A percentile compares a stretch with the other conserved stretches of the same genome.
phyloP scores from a whole-genome alignment of 2,113 vertebrate species.

The Sprattus sprattus region DNA sequence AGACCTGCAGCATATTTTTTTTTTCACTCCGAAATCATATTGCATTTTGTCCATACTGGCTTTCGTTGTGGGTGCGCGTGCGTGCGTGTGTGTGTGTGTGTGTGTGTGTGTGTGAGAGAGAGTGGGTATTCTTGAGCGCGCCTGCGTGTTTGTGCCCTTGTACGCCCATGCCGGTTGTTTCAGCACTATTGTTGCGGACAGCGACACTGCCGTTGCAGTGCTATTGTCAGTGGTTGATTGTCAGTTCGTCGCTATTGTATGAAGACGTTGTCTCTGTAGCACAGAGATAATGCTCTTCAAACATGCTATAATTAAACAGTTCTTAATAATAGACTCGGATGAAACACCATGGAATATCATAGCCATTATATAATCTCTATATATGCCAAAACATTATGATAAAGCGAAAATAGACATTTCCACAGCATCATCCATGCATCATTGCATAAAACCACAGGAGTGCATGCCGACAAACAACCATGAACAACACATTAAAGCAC shows the following conservation, averaged over 20 bases:
- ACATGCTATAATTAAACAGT: neutral
- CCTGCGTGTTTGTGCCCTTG: neutral
- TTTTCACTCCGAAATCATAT: no score
- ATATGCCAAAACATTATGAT: no score
- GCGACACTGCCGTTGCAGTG: neutral
- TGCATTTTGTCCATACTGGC: no score
- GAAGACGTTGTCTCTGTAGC: neutral
- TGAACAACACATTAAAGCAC: neutral
- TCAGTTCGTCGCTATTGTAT: neutral
- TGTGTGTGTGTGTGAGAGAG: no score
- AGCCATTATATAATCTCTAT: no score
- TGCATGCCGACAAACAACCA: neutral
- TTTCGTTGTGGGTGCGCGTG: no score
- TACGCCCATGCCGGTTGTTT: neutral
- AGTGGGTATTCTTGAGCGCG: neutral
- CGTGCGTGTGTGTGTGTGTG: no score
- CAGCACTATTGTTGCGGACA: neutral
- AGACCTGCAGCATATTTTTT: no score
- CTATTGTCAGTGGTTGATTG: neutral
- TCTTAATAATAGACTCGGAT: neutral
- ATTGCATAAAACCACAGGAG: neutral
- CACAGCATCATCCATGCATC: no score
- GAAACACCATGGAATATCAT: no score
- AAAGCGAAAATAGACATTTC: no score
- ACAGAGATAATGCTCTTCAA: neutral